phyloP scores from a whole-genome alignment of 37 sponge, comb jelly and placozoan species.

The Mnemiopsis leidyi region DNA sequence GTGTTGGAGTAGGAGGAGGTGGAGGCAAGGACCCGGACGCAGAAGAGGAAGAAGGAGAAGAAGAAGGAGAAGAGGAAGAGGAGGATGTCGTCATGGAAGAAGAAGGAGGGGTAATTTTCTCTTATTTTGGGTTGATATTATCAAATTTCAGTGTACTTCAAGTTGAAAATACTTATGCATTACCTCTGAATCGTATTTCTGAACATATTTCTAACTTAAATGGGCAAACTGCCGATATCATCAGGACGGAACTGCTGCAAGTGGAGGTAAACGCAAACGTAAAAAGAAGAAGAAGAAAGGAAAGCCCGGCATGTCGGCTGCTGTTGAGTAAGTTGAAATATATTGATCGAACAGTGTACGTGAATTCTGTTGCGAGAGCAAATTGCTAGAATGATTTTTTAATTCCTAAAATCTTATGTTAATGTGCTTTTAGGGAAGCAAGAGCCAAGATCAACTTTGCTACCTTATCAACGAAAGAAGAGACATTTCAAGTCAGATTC shows the following conservation, averaged over 20 bases:
- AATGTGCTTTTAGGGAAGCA: constrained; percentile 45
- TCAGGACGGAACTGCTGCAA: background rate
- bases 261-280: background rate
- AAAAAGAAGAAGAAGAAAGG: constrained; percentile 27
- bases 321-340: constrained; percentile 37
- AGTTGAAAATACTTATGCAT: no score
- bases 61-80: constrained; percentile 55
- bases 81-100: background rate
- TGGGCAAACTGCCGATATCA: no score
- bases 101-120: no score
- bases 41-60: background rate
- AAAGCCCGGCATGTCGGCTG: constrained; percentile 3
- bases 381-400: no score
- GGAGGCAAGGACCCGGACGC: background rate
- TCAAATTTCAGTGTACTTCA: no score
- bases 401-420: no score
- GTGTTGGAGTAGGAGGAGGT: constrained; percentile 49
- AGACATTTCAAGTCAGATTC: constrained; percentile 43
- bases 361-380: no score
- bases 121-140: no score
- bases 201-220: no score
- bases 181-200: no score
- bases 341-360: background rate
- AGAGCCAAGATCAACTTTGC: constrained; percentile 32
- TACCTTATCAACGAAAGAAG: constrained; percentile 27